Base-by-base conservation (phyloP, 2,888 invertebrate genomes). In the Drosophila multiciliata region DNA sequence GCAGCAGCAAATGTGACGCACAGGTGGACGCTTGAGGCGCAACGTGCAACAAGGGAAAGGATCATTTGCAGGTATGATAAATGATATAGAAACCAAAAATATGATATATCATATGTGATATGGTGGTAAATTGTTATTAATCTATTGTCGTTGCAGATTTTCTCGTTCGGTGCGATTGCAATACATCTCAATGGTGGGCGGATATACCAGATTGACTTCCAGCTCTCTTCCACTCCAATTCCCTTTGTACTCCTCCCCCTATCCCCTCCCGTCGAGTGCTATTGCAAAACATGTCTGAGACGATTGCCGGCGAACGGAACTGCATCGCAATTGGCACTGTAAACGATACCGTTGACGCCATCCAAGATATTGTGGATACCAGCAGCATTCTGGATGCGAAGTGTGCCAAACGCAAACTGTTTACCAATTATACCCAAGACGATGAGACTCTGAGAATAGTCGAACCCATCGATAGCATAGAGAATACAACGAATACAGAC, bases 211-310 rank as follows among this genome's bases (percentile, higher is more conserved):
- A 59, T 23, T 58, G n/a, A 75, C 32, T 63, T 78, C 73, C 81
- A 78, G 69, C 66, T 73, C 64, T 78, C 82, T 80, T 89, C 85
- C 87, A 87, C 73, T 80, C 89, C 87, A 87, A 78, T 69, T 58
- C 82, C 81, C 82, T 70, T 69, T 64, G 68, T 63, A 65, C 55
- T 71, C 74, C 58, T 71, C 74, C 73, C 73, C 62, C 66, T 17
- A 26, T 64, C 49, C 52, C 64, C 52, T 54, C 23, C 60, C 54
- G 57, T 61, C 40, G 54, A 69, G 54, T 50, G 60, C 36, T 63
- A 42, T 29, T 26, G 54, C 59, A 40, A 82, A 88, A 80, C 73
- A 91, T 91, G 91, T 91, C 91, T 82, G 88, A 91, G 61, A 70
- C 83, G 70, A 80, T 86, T 65, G 74, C 74, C 69, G 80, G 80